These are phyloP conservation scores for Probaryconus sp. DNA, from an alignment of 1,140 invertebrate genomes.

Conservation along the genomic window DNA sequence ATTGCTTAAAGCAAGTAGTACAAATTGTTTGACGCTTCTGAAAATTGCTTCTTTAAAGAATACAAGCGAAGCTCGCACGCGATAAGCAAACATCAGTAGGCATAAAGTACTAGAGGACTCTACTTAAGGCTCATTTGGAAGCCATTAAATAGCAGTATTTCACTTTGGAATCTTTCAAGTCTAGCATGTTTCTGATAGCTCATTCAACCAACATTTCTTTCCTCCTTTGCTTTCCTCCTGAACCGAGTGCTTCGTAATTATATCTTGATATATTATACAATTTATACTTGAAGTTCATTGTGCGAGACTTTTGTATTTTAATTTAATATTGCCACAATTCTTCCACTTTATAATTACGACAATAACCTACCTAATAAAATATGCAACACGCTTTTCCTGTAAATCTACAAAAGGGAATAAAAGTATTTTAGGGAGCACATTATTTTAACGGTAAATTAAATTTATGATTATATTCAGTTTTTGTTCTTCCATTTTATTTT, in stretches of 20 bases:
- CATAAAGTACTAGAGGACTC: conserved; percentile 26
- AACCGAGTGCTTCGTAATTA: conserved; percentile 14
- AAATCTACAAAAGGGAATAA: conserved; percentile 12
- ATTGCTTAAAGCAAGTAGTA: not conserved
- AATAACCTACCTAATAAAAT: conserved; percentile 11
- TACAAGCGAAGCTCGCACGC: conserved; percentile 18
- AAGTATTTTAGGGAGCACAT: conserved; percentile 9
- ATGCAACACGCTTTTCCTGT: not conserved
- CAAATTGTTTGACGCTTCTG: conserved; percentile 3
- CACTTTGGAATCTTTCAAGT: conserved; percentile 31
- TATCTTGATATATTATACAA: conserved; percentile 2
- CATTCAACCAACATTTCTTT: not conserved
- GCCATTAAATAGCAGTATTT: conserved; percentile 57
- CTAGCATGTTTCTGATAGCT: conserved; percentile 10
- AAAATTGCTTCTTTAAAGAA: conserved; percentile 20
- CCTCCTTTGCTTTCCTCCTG: not conserved
- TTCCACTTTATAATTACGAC: not conserved
- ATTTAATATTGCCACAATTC: conserved; percentile 18
- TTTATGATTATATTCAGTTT: conserved; percentile 20
- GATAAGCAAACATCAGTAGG: not conserved
- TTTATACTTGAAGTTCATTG: conserved; percentile 1
- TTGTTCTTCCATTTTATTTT: conserved; percentile 21
- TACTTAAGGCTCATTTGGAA: conserved; percentile 53
- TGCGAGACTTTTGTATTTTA: conserved; percentile 2
- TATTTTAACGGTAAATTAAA: conserved; percentile 3